phyloP scores from a whole-genome alignment of 2,888 invertebrate genomes.

The Ariolimax columbianus region DNA sequence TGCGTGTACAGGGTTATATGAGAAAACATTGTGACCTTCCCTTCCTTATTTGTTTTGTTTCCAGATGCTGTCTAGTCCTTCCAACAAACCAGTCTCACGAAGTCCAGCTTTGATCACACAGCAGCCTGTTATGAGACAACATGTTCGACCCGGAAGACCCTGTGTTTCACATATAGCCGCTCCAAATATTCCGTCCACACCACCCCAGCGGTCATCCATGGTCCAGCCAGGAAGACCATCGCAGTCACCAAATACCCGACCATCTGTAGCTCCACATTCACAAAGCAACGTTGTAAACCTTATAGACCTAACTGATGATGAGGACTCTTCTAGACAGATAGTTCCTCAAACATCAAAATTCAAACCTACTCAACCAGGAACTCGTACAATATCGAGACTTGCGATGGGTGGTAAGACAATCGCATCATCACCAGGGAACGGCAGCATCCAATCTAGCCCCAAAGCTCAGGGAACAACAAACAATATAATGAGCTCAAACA shows the following conservation, averaged over 20 bases:
- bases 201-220: not conserved
- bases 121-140: not conserved
- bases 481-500: not conserved
- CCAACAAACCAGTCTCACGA: not conserved
- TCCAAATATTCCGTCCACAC: not conserved
- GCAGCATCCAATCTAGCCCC: not conserved
- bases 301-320: conserved; percentile 73
- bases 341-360: not conserved
- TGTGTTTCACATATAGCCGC: too few species aligned
- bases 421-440: conserved; percentile 9
- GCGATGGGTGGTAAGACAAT: not conserved
- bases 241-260: not conserved
- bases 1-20: too few species aligned
- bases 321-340: conserved; percentile 48
- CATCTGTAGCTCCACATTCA: not conserved
- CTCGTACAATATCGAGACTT: not conserved
- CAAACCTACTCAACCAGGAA: not conserved
- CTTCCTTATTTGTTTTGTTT: not conserved
- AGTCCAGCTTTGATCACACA: not conserved
- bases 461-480: not conserved
- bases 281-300: conserved; percentile 55
- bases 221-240: not conserved
- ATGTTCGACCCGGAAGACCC: not conserved
- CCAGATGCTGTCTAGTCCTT: not conserved
- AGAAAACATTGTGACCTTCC: too few species aligned